Conservation (phyloP, 2,113 vertebrate genomes). For the Cynopterus brachyotis region DNA sequence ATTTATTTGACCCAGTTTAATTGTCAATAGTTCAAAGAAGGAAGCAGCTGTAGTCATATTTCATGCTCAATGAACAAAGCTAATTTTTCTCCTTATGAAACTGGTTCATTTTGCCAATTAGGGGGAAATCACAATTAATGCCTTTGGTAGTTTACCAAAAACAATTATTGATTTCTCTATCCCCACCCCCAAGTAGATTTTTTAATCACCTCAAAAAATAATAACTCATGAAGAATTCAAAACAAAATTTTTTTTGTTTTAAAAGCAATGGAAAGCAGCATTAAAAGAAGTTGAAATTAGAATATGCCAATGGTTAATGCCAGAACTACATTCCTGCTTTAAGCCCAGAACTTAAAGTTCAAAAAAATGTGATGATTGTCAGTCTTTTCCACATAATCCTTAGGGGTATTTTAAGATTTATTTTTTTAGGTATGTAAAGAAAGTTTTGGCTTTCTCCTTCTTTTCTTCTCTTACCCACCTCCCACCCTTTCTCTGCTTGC, state of each 20-base stretch:
- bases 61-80: neutral
- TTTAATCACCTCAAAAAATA: conserved; percentile 17
- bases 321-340: conserved; percentile 59
- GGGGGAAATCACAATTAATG: neutral
- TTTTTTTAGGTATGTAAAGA: conserved; percentile 52
- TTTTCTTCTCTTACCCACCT: neutral
- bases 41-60: conserved; percentile 32
- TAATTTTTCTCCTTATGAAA: neutral
- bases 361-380: conserved; percentile 65
- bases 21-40: neutral
- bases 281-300: conserved; percentile 53
- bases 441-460: neutral
- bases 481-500: neutral
- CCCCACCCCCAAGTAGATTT: neutral
- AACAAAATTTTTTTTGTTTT: conserved; percentile 34
- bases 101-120: neutral
- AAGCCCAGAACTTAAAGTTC: conserved; percentile 58
- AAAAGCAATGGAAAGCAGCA: conserved; percentile 62
- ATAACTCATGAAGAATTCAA: neutral
- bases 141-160: neutral
- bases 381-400: conserved; percentile 68
- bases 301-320: conserved; percentile 53
- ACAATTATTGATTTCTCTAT: neutral
- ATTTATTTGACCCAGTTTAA: conserved; percentile 52
- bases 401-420: conserved; percentile 52